These are phyloP conservation scores for Nymphalis polychloros DNA, from an alignment of 2,888 invertebrate genomes.

Conservation along the genomic window DNA sequence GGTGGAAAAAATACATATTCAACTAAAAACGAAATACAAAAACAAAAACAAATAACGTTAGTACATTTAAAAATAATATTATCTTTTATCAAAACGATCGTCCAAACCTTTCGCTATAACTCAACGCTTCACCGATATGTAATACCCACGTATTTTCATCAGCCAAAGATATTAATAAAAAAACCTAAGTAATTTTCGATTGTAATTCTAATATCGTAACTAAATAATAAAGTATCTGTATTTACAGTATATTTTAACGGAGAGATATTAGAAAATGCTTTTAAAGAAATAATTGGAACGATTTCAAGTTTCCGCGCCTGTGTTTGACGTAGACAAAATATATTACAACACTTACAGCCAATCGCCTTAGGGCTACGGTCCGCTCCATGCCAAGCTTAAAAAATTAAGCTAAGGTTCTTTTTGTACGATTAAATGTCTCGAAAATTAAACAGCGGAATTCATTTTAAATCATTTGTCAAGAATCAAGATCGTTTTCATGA, in stretches of 20 bases:
- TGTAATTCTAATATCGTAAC: background rate
- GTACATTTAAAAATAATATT: too few species aligned
- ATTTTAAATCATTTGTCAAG: slow-evolving; percentile 1
- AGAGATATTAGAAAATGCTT: slow-evolving; percentile 43
- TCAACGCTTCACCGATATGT: too few species aligned
- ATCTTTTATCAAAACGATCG: too few species aligned
- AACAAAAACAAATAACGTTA: too few species aligned
- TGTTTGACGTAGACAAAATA: slow-evolving; percentile 41
- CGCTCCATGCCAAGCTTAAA: slow-evolving; percentile 27
- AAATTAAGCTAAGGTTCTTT: slow-evolving; percentile 17
- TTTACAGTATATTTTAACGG: slow-evolving; percentile 33
- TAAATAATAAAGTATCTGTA: slow-evolving; percentile 29
- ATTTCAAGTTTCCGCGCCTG: slow-evolving; percentile 42
- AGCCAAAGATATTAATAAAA: background rate
- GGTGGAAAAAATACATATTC: too few species aligned
- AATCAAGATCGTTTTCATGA: background rate
- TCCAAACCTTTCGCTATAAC: too few species aligned
- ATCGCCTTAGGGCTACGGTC: slow-evolving; percentile 33
- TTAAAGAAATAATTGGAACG: slow-evolving; percentile 43
- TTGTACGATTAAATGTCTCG: slow-evolving; percentile 13
- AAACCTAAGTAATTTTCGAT: background rate
- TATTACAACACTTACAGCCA: slow-evolving; percentile 39
- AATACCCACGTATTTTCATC: background rate
- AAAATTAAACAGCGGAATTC: background rate
- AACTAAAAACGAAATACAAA: too few species aligned